Evolutionary conservation across 2,888 invertebrate species (phyloP).

Genomic region (Ectropis crepuscularia): DNA sequence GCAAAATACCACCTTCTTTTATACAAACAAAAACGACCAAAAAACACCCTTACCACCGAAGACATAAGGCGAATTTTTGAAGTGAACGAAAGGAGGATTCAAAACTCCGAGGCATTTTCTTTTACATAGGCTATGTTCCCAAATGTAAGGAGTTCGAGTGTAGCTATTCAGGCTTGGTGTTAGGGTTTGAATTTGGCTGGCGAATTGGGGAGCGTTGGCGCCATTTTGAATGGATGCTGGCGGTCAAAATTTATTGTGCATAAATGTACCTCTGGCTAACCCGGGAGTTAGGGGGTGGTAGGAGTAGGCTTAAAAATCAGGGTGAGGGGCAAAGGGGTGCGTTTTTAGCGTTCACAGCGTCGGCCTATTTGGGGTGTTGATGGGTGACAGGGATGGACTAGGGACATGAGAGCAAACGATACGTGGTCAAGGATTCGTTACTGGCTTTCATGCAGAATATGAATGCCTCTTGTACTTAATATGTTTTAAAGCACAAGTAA

Average conservation of each 20-base stretch:
- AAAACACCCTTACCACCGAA: constrained; percentile 55
- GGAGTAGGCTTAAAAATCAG: constrained; percentile 84
- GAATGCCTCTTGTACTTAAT: too few relatives aligned
- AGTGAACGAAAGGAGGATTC: constrained; percentile 60
- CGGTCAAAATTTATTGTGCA: constrained; percentile 85
- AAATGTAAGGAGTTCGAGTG: constrained; percentile 37
- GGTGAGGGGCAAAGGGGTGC: constrained; percentile 77
- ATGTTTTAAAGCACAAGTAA: too few relatives aligned
- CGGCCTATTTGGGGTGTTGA: constrained; percentile 84
- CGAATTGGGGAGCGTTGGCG: constrained; percentile 54
- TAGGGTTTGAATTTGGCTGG: constrained; percentile 55
- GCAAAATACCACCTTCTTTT: constrained; percentile 77
- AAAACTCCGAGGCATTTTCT: constrained; percentile 74
- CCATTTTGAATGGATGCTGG: constrained; percentile 70
- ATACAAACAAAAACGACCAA: constrained; percentile 54
- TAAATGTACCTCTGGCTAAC: constrained; percentile 84
- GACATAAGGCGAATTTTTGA: constrained; percentile 67
- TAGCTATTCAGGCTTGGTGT: constrained; percentile 28
- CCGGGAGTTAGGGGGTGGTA: constrained; percentile 80
- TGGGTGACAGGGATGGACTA: constrained; percentile 67
- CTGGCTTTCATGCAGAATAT: background rate
- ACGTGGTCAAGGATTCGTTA: constrained; percentile 21
- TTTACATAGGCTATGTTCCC: constrained; percentile 71
- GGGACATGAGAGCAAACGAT: constrained; percentile 12
- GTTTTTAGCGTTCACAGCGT: constrained; percentile 83